Evolutionary conservation across 2,797 vertebrate genomes (phyloP).

Genomic region (Otolemur crassicaudatus): DNA sequence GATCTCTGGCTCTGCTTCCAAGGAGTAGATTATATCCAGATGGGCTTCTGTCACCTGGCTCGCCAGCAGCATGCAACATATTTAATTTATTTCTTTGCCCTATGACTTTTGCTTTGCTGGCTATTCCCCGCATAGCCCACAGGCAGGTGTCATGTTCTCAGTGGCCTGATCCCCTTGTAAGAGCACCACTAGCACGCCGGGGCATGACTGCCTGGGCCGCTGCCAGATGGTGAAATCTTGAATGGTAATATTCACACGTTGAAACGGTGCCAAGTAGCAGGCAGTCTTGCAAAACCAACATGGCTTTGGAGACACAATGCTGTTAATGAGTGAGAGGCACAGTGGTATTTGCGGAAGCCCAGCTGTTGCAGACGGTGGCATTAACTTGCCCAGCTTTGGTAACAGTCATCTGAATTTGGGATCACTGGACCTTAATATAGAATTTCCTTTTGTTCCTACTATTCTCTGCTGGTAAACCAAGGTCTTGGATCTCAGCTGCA

Average conservation of each 20-base stretch:
- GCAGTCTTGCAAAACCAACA: conserved; percentile 51
- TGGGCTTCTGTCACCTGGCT: conserved; percentile 57
- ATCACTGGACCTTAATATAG: conserved; percentile 34
- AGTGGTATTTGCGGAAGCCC: conserved; percentile 26
- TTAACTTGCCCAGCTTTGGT: not conserved
- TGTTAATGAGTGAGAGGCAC: not conserved
- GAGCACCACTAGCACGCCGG: not conserved
- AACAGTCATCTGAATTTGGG: conserved; percentile 25
- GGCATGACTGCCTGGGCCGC: not conserved
- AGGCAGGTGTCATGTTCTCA: conserved; percentile 43
- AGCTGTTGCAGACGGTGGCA: conserved; percentile 32
- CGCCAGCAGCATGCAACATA: not conserved
- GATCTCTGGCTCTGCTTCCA: conserved; percentile 30
- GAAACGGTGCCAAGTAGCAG: conserved; percentile 64
- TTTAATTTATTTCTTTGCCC: conserved; percentile 48
- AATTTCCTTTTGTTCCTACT: not conserved
- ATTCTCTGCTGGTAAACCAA: not conserved
- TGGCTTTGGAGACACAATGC: conserved; percentile 50
- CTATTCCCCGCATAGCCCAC: not conserved
- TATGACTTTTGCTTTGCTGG: conserved; percentile 39
- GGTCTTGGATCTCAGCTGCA: not conserved
- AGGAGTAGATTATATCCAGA: conserved; percentile 43
- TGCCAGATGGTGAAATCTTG: conserved; percentile 63
- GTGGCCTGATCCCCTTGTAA: conserved; percentile 62
- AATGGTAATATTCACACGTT: not conserved